Evolutionary conservation across 2,113 vertebrate species (phyloP), one percentile per base, ranked within the genome.

Genomic region (Lophochroa leadbeateri): DNA sequence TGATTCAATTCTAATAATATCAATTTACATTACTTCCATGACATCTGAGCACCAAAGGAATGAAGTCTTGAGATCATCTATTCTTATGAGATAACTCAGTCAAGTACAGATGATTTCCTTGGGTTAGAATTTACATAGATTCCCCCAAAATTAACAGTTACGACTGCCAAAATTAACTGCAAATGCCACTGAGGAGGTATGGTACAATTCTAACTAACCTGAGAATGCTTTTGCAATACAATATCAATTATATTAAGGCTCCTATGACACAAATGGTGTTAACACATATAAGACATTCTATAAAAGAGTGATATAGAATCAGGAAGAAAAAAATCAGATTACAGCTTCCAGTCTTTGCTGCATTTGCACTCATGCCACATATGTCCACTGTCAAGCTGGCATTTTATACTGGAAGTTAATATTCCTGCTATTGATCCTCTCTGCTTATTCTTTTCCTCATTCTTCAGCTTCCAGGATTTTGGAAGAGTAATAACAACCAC

Each of bases 321-420:
- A 6, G 11, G 10, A 10, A 13, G 0, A 15, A 67, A 70, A 25
- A 44, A 67, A 90, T 41, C 19, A 50, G 60, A 77, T 90, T 90
- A 93, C 1, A 0, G 37, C 47, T 84, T n/a, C 43, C 39, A 88
- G 60, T 60, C 44, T 92, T 65, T 10, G 37, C 29, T 94, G 64
- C 35, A 87, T 92, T 96, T 95, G 92, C 67, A 88, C 93, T 93
- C 78, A 71, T 84, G 29, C n/a, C 47, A 44, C 91, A 82, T 29
- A 52, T 15, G 28, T 80, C 92, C 63, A 33, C 64, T 74, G 55
- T 78, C 94, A 95, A 90, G 88, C 88, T 96, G 92, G 88, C 94
- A 91, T 86, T 95, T 92, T 91, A 87, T 25, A 97, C 82, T 84
- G 94, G 58, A 85, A 95, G 69, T 93, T 90, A 79, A 93, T 97